Conservation (phyloP, 2,113 vertebrate genomes). For the Prionailurus viverrinus region DNA sequence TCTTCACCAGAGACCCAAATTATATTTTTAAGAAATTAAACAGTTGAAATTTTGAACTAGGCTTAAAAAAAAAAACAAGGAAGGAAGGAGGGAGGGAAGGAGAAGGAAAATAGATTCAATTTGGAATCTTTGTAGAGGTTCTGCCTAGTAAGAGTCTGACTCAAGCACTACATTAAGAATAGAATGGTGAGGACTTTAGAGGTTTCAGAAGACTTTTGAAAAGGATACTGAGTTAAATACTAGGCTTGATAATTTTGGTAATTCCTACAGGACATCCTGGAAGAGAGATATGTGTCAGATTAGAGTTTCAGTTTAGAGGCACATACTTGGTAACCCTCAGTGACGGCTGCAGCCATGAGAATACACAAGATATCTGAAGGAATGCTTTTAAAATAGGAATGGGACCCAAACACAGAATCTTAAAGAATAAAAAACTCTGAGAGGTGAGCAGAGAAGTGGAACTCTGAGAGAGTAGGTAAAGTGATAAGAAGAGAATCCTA, state of each 20-base stretch:
- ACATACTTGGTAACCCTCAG: neutral
- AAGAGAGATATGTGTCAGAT: neutral
- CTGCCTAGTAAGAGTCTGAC: neutral
- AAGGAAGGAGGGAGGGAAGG: neutral
- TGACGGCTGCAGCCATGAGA: neutral
- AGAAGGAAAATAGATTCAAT: neutral
- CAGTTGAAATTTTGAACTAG: conserved; percentile 13
- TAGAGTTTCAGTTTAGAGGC: neutral
- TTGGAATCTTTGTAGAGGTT: neutral
- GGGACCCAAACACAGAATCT: neutral
- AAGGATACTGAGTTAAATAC: neutral
- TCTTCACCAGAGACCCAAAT: conserved; percentile 10
- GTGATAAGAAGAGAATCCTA: neutral
- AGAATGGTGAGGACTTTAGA: neutral
- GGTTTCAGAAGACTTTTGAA: conserved; percentile 2
- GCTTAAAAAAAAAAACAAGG: neutral
- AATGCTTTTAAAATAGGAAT: neutral
- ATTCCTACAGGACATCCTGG: neutral
- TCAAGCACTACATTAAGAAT: neutral
- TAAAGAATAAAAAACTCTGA: neutral
- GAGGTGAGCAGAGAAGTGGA: neutral
- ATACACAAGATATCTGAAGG: neutral
- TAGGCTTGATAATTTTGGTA: neutral
- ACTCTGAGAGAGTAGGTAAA: neutral
- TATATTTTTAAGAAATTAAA: conserved; percentile 57